These are phyloP conservation scores for Etia nguti DNA, from an alignment of 2,113 vertebrate genomes.

Conservation along the genomic window DNA sequence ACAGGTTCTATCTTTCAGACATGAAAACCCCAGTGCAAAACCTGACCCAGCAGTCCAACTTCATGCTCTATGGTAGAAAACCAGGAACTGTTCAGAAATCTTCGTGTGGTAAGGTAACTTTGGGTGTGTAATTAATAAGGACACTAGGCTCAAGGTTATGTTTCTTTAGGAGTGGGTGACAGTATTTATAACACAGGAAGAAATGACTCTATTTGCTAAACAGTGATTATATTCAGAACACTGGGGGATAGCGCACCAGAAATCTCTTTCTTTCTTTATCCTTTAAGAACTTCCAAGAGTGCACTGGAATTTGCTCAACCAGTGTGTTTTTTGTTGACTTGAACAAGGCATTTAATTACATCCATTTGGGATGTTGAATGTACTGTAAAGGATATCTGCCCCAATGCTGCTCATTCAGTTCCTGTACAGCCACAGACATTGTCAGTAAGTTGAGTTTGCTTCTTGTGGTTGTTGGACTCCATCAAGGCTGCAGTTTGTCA, in stretches of 20 bases:
- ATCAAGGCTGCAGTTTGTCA: no score
- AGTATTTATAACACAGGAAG: background rate
- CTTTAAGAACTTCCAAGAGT: background rate
- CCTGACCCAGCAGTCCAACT: background rate
- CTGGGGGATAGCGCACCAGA: background rate
- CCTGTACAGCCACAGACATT: background rate
- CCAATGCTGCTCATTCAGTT: background rate
- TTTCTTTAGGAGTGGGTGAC: background rate
- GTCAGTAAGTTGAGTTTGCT: background rate
- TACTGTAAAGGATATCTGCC: no score
- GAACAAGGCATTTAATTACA: background rate
- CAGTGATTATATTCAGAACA: background rate
- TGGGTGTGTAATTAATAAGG: rapidly evolving
- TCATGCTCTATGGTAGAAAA: background rate
- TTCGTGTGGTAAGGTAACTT: background rate
- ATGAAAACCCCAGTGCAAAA: background rate
- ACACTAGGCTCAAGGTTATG: background rate
- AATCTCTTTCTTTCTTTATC: background rate
- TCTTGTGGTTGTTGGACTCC: no score
- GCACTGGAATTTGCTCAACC: background rate
- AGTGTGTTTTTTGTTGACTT: background rate
- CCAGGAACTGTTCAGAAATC: background rate
- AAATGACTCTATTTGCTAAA: background rate
- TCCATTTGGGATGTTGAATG: background rate
- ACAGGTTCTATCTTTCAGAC: background rate